Percentiles rank a stretch among this genome's conserved stretches.
Conservation (phyloP, 2,797 vertebrate genomes). For the Orientallactaga sibirica region DNA sequence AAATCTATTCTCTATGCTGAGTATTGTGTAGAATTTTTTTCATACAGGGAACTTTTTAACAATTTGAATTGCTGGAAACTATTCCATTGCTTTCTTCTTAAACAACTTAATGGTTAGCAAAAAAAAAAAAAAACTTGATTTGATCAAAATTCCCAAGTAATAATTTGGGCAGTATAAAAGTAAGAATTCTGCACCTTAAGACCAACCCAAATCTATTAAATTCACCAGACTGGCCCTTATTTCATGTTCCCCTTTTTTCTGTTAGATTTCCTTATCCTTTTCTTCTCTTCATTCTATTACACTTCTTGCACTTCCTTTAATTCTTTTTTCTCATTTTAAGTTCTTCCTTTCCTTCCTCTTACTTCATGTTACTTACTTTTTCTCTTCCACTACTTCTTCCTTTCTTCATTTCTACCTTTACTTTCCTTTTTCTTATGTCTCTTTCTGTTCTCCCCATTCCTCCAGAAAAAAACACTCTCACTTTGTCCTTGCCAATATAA, state of each 20-base stretch:
- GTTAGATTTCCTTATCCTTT: not conserved
- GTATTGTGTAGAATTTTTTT: not conserved
- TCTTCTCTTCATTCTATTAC: not conserved
- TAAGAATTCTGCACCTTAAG: not conserved
- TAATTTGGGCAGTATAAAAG: not conserved
- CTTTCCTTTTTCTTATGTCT: not conserved
- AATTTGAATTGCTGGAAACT: not conserved
- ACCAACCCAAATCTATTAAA: not conserved
- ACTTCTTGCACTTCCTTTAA: no score
- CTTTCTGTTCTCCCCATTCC: not conserved
- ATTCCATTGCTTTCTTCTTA: not conserved
- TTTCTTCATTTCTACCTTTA: not conserved
- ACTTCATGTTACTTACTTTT: not conserved
- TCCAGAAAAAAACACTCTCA: not conserved
- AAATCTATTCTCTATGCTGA: not conserved
- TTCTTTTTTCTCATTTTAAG: not conserved
- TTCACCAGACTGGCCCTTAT: not conserved
- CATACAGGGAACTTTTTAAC: not conserved
- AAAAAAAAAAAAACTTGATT: not conserved
- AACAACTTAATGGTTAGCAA: constrained; percentile 39
- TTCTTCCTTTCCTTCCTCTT: not conserved
- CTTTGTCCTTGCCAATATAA: not conserved
- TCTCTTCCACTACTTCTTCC: not conserved
- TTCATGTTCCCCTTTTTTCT: not conserved
- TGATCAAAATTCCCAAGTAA: not conserved